Evolutionary conservation across 2,888 invertebrate species (phyloP), one percentile per base, ranked within the genome.

Genomic region (Hemithea aestivaria): DNA sequence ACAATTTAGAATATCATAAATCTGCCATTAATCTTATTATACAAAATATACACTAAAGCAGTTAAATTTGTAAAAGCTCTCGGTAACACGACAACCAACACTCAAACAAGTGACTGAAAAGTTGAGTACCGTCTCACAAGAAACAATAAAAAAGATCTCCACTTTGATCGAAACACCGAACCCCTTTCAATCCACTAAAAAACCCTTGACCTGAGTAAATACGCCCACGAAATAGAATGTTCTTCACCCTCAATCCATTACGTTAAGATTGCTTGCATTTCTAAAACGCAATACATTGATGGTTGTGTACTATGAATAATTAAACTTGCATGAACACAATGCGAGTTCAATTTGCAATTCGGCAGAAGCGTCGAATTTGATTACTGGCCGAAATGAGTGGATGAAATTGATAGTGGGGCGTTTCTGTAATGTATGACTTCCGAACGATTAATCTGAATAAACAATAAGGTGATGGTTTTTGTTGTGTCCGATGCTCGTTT

Each of bases 321-420:
- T 44, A 46, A 47, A 46, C 46, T 21, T 23, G 27, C 24, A 26
- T 31, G 45, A 46, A 43, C 36, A 48, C 49, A 53, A 47, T 43
- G 45, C 33, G 49, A 45, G 40, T 35, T 51, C 44, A 45, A 52
- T 47, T 44, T 44, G 45, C 53, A 54, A 57, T 56, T 53, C 43
- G 29, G 40, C 35, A 40, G 46, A 39, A 53, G 31, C 40, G 42
- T 48, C 45, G 46, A 48, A 54, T 46, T 56, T 44, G 52, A 53
- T 56, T 56, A 54, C 56, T 35, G 33, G 40, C 39, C 37, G 32
- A 21, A 40, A 39, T 40, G 42, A 27, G 40, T 31, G 23, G 16
- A 32, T 16, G 16, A 16, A 16, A 16, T 16, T 16, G 16, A 16
- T 16, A 16, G 16, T 5, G 3, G 16, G 16, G 16, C 16, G 16